Evolutionary conservation across 2,888 invertebrate genomes (phyloP), one percentile per base, ranked within the genome.

Genomic region (Eulithis prunata): DNA sequence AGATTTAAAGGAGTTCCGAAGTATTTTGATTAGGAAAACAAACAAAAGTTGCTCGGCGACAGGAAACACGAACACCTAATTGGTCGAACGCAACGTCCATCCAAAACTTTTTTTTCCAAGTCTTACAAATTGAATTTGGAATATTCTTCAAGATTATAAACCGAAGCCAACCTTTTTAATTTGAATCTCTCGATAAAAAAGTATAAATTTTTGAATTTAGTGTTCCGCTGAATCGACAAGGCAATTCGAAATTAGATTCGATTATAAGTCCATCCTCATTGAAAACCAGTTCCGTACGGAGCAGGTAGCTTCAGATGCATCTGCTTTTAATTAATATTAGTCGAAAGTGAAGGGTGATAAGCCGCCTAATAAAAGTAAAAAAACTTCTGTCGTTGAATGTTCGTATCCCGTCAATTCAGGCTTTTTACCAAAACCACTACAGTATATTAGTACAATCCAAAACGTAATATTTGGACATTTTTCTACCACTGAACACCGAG

Each of bases 1-100:
- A 66, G 68, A 70, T 71, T 73, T 71, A 70, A 57, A 71, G 60
- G 65, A 67, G 66, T 68, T 71, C 56, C 21, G 53, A 69, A 73
- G 73, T 70, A 67, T 73, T 71, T 71, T 69, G 67, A 70, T 70
- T 67, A 64, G 67, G 66, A 63, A 70, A 68, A 66, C 66, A 68
- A 69, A 66, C 59, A 63, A 62, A 68, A 64, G 41, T 62, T 57
- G 28, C 52, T 21, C 57, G 36, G 53, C 46, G 49, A 61, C 54
- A 51, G 57, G 47, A 53, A 61, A 64, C 63, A 57, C 11, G 21
- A 32, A 36, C 46, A 12, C 65, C 66, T 67, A 61, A 67, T 67
- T 64, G 57, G 67, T 56, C 41, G 49, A 55, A 49, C 58, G 55
- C 28, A 38, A 59, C 43, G 53, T 36, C 32, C 52, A 59, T 28